A percentile compares a stretch with the other conserved stretches of the same genome.
phyloP scores from a whole-genome alignment of 37 sponge, comb jelly and placozoan species.

The Crambe crambe region DNA sequence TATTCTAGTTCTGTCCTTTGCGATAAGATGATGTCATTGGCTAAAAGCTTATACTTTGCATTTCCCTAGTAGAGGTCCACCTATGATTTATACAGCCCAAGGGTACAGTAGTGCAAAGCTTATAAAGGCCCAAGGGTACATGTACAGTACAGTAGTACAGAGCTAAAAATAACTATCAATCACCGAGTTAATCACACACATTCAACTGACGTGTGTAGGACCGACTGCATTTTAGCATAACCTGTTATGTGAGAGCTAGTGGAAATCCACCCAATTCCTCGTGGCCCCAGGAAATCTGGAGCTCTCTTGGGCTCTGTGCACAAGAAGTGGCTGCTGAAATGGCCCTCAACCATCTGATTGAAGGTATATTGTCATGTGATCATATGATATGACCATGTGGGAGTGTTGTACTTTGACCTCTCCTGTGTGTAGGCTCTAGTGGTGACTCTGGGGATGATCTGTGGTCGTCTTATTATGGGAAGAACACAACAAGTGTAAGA shows the following conservation, averaged over 20 bases:
- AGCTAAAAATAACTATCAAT: too few species aligned
- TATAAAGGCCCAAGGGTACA: too few species aligned
- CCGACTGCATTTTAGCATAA: conserved; percentile 2
- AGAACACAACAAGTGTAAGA: not conserved
- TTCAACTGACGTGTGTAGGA: too few species aligned
- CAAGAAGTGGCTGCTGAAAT: conserved; percentile 4
- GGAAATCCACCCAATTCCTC: not conserved
- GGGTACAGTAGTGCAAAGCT: too few species aligned
- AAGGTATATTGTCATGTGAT: conserved; percentile 27
- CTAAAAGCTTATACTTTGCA: too few species aligned
- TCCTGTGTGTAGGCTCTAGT: not conserved
- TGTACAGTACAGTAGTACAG: too few species aligned
- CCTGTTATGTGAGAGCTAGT: conserved; percentile 21
- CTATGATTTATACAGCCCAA: too few species aligned
- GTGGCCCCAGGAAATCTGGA: conserved; percentile 25
- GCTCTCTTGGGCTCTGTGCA: not conserved
- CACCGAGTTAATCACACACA: too few species aligned
- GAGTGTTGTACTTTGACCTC: too few species aligned
- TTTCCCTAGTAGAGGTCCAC: too few species aligned
- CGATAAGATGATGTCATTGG: too few species aligned
- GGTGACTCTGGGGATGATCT: conserved; percentile 11
- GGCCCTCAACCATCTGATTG: conserved; percentile 29
- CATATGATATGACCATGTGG: not conserved
- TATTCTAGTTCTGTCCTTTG: too few species aligned
- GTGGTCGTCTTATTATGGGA: conserved; percentile 21